Evolutionary conservation across 2,797 vertebrate genomes (phyloP).

Genomic region (Rhinophrynus dorsalis): DNA sequence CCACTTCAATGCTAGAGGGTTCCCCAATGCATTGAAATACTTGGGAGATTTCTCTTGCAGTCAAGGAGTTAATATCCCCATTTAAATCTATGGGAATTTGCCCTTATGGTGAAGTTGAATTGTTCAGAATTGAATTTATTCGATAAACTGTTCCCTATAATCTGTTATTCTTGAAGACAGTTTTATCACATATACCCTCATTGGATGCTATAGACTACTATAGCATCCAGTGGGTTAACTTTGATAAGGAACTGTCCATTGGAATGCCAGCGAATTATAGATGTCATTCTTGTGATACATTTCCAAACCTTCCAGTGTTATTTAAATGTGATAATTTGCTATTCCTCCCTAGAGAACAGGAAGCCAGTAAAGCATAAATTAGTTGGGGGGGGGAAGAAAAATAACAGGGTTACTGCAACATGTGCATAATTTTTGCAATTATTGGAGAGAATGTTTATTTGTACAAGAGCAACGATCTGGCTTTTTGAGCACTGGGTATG

Average conservation of each 20-base stretch:
- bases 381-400: slow-evolving; percentile 51
- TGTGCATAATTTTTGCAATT: slow-evolving; percentile 56
- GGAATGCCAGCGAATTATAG: slow-evolving; percentile 48
- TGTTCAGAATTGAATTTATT: too few relatives aligned
- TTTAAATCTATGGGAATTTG: too few relatives aligned
- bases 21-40: too few relatives aligned
- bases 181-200: too few relatives aligned
- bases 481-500: slow-evolving; percentile 47
- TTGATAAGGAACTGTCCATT: not conserved
- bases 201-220: too few relatives aligned
- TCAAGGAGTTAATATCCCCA: too few relatives aligned
- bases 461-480: slow-evolving; percentile 47
- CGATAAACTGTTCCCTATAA: too few relatives aligned
- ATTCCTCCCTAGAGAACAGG: slow-evolving; percentile 52
- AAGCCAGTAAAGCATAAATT: slow-evolving; percentile 35
- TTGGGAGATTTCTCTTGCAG: too few relatives aligned
- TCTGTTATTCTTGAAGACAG: too few relatives aligned
- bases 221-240: too few relatives aligned
- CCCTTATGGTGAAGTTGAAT: too few relatives aligned
- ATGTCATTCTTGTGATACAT: slow-evolving; percentile 48
- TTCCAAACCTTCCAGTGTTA: slow-evolving; percentile 49
- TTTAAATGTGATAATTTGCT: slow-evolving; percentile 49
- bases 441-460: slow-evolving; percentile 54
- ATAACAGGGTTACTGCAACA: slow-evolving; percentile 56
- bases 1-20: too few relatives aligned